phyloP scores from a whole-genome alignment of 2,113 vertebrate species.

The Rhea pennata region DNA sequence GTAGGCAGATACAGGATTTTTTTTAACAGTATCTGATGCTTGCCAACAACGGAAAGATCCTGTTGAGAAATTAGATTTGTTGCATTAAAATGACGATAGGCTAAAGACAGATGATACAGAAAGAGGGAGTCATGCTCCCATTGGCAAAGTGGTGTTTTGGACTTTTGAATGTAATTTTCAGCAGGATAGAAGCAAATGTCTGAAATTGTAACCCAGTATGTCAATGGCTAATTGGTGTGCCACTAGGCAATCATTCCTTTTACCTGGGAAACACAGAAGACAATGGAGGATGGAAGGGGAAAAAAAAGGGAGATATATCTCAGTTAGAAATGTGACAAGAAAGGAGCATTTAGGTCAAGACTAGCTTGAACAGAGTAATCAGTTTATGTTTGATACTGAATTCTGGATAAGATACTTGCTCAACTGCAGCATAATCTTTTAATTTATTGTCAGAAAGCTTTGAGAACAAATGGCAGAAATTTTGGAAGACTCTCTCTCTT shows the following conservation, averaged over 20 bases:
- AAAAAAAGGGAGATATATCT: not conserved
- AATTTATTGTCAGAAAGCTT: not conserved
- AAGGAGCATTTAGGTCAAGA: not conserved
- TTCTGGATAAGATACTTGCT: not conserved
- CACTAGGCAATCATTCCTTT: not conserved
- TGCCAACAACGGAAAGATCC: not conserved
- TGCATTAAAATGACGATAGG: not conserved
- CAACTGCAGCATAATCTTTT: not conserved
- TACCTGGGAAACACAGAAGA: not conserved
- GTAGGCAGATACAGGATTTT: not conserved
- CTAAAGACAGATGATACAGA: not conserved
- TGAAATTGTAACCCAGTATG: not conserved
- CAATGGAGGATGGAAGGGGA: not conserved
- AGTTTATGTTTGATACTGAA: not conserved
- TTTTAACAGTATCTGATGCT: not conserved
- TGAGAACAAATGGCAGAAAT: not conserved
- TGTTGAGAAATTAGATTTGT: not conserved
- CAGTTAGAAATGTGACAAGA: not conserved
- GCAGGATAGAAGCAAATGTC: not conserved
- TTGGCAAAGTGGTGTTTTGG: not conserved
- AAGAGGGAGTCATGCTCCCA: not conserved
- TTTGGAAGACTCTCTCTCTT: not conserved
- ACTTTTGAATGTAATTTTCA: not conserved
- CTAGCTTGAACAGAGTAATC: not conserved
- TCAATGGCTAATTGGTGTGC: not conserved